Conservation (phyloP, 2,888 invertebrate genomes). For the Lasiommata megera region DNA sequence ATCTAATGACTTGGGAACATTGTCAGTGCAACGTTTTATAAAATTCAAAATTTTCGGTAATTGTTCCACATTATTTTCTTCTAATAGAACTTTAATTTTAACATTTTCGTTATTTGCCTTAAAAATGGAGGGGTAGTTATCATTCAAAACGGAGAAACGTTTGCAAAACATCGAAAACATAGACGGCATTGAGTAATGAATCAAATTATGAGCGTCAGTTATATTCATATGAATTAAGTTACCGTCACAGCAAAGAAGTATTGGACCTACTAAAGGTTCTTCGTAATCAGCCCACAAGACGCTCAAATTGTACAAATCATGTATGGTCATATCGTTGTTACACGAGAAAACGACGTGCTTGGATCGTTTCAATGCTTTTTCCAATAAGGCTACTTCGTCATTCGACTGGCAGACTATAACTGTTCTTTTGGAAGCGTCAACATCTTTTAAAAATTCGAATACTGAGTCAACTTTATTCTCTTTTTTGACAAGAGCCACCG, state of each 20-base stretch:
- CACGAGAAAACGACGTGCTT: slow-evolving; percentile 52
- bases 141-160: slow-evolving; percentile 84
- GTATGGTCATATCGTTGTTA: slow-evolving; percentile 59
- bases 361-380: slow-evolving; percentile 42
- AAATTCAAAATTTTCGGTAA: slow-evolving; percentile 83
- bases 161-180: slow-evolving; percentile 85
- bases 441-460: slow-evolving; percentile 70
- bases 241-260: slow-evolving; percentile 86
- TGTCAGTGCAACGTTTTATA: slow-evolving; percentile 70
- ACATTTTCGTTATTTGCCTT: slow-evolving; percentile 43
- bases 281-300: slow-evolving; percentile 59
- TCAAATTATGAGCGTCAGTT: slow-evolving; percentile 83
- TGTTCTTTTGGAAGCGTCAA: slow-evolving; percentile 71
- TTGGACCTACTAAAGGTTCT: slow-evolving; percentile 64
- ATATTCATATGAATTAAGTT: slow-evolving; percentile 83
- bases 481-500: slow-evolving; percentile 57
- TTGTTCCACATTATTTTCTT: slow-evolving; percentile 81
- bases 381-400: slow-evolving; percentile 76
- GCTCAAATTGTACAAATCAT: slow-evolving; percentile 61
- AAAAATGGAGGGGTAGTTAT: slow-evolving; percentile 79
- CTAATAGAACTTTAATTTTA: slow-evolving; percentile 79
- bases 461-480: slow-evolving; percentile 66
- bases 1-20: slow-evolving; percentile 56
- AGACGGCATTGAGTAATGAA: slow-evolving; percentile 87
- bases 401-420: slow-evolving; percentile 83